These are phyloP conservation scores for Terrapene triunguis DNA, from an alignment of 2,113 vertebrate species.

Conservation along the genomic window DNA sequence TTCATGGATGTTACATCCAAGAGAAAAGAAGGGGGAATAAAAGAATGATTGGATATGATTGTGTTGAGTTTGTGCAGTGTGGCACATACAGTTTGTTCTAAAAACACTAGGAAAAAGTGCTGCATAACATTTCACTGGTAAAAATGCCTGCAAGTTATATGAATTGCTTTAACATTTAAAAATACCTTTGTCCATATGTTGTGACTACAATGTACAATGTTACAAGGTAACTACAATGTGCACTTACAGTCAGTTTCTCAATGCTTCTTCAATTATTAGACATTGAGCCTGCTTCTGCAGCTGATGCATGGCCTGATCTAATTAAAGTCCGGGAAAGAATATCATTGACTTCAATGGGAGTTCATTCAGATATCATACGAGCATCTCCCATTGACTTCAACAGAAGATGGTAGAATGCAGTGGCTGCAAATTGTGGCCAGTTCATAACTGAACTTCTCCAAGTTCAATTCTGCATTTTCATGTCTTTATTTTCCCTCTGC, in stretches of 20 bases:
- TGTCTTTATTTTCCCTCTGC: background rate
- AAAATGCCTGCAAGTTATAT: background rate
- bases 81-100: background rate
- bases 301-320: slow-evolving; percentile 32
- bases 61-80: background rate
- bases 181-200: background rate
- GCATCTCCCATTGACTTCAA: background rate
- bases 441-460: background rate
- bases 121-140: background rate
- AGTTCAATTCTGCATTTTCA: background rate
- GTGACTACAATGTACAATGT: background rate
- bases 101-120: background rate
- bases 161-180: slow-evolving; percentile 10
- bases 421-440: background rate
- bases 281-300: slow-evolving; percentile 35
- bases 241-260: slow-evolving; percentile 41
- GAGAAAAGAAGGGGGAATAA: background rate
- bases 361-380: background rate
- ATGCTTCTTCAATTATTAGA: slow-evolving; percentile 32
- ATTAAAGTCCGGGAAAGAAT: background rate
- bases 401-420: background rate
- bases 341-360: background rate
- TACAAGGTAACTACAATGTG: background rate
- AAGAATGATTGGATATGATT: background rate
- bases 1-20: background rate